Evolutionary conservation across 2,113 vertebrate species (phyloP).

Genomic region (Laticauda laticaudata): DNA sequence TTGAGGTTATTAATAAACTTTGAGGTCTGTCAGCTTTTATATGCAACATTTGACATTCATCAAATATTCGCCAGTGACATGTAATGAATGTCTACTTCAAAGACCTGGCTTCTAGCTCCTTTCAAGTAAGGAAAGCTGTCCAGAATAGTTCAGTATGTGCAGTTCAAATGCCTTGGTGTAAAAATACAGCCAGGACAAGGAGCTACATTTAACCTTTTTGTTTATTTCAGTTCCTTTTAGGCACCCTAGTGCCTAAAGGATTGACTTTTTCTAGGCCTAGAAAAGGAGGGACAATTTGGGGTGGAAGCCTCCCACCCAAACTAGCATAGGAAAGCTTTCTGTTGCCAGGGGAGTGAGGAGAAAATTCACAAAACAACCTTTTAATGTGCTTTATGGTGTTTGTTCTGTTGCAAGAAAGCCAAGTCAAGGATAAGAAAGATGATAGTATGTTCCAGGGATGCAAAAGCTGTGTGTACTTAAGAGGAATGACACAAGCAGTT

Average conservation of each 20-base stretch:
- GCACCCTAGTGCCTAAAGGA: constrained; percentile 17
- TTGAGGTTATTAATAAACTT: not conserved
- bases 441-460: constrained; percentile 18
- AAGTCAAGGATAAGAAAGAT: constrained; percentile 51
- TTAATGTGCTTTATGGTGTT: constrained; percentile 63
- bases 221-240: constrained; percentile 48
- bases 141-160: not conserved
- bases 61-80: not conserved
- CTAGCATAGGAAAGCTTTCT: constrained; percentile 39
- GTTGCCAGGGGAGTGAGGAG: constrained; percentile 58
- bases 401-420: constrained; percentile 47
- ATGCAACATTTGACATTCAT: not conserved
- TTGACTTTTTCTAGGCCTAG: constrained; percentile 38
- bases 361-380: constrained; percentile 65
- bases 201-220: constrained; percentile 27
- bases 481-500: constrained; percentile 47
- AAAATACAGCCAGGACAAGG: not conserved
- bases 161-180: not conserved
- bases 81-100: not conserved
- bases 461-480: constrained; percentile 57
- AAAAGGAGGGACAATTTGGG: constrained; percentile 23
- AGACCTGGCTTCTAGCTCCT: not conserved
- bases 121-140: not conserved
- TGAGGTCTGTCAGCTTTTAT: not conserved
- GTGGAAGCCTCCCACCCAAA: not conserved